Evolutionary conservation across 1,140 invertebrate species (phyloP).

Genomic region (Thalassaphorura encarpata): DNA sequence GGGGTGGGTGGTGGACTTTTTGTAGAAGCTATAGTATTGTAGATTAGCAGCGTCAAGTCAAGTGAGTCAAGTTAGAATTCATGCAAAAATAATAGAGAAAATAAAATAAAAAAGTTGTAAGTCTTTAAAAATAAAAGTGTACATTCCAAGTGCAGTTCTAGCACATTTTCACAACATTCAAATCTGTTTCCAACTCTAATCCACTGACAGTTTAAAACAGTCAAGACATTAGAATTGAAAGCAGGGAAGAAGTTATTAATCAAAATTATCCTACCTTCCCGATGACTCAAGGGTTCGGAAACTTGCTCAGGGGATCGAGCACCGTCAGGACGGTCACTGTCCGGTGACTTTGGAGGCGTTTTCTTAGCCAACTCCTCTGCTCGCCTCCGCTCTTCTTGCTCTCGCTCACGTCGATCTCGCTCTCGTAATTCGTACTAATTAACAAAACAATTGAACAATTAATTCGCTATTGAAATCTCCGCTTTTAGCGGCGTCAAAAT

Average conservation of each 20-base stretch:
- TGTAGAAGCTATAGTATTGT: no score
- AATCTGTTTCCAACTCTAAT: no score
- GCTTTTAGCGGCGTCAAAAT: no score
- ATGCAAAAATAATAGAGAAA: neutral
- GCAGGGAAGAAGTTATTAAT: neutral
- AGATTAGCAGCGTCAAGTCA: no score
- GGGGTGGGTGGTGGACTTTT: no score
- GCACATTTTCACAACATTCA: no score
- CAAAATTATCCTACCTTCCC: neutral
- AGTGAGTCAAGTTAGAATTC: no score
- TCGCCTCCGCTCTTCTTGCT: constrained; percentile 51
- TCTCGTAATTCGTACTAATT: constrained; percentile 94
- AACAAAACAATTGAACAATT: neutral
- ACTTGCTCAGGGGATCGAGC: constrained; percentile 29
- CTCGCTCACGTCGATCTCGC: constrained; percentile 65
- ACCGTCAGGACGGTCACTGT: constrained; percentile 39
- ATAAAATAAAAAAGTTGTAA: constrained; percentile 5
- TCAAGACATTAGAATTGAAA: no score
- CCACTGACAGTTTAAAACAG: no score
- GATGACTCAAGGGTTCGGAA: constrained; percentile 14
- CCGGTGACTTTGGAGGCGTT: constrained; percentile 47
- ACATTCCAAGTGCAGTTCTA: neutral
- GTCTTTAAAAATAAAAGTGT: neutral
- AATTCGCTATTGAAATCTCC: no score
- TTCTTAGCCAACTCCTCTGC: constrained; percentile 63